Base-by-base conservation (phyloP, 2,797 vertebrate genomes). In the Typhlichthys eigenmanni region DNA sequence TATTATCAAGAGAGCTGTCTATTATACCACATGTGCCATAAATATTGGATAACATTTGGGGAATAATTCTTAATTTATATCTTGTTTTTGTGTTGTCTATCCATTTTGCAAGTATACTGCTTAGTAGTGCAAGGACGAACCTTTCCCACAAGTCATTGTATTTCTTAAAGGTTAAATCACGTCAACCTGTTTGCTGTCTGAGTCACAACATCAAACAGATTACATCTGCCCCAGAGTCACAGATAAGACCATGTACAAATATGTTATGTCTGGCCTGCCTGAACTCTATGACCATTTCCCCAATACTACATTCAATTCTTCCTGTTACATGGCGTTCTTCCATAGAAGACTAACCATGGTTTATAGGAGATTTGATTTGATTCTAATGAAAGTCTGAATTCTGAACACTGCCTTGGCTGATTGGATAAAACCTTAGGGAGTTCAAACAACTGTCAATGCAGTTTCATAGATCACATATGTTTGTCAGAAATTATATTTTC, bases 1-100 rank as follows among this genome's bases (percentile, higher is more conserved):
- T 93, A 91, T 94, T 89, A 91, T 94, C 93, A 91, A 88, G 92
- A 93, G 92, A 95, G 93, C 94, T 94, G 93, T 96, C 95, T 95
- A 94, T 93, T 94, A 89, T 94, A 95, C 96, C 96, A 94, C 94
- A 93, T 94, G 96, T 99, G 97, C 96, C 96, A 98, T 98, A 95
- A 92, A 78, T 90, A 93, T 85, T 86, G 93, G 89, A 87, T 87
- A 84, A 91, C 77, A 86, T 93, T 85, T 62, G 86, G 77, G 87
- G 87, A 80, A 90, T 90, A 80, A 60, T 86, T 82, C 86, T 88
- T 89, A 71, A 87, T 91, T 92, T 92, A 86, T 90, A 88, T 75
- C 59, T 47, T 81, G 11, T 13, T 77, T 84, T 78, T 79, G 51
- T 65, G 59, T 85, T 86, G 45, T 79, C 58, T 51, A 59, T 54